Evolutionary conservation across 2,888 invertebrate genomes (phyloP).

Genomic region (Lagria hirta): DNA sequence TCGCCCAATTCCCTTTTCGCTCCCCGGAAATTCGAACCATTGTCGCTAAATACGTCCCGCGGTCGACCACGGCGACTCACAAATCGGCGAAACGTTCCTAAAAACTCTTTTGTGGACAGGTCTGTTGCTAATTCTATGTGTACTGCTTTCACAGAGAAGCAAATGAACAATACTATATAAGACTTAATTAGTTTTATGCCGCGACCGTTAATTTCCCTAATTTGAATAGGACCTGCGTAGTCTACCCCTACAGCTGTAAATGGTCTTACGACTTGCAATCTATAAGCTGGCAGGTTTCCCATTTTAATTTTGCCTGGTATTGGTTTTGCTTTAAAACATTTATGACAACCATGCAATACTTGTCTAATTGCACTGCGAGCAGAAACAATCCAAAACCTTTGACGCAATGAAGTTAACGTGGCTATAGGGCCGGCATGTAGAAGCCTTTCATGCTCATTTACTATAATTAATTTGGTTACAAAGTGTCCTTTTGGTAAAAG

Average conservation of each 20-base stretch:
- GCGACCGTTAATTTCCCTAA: conserved; percentile 18
- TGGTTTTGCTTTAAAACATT: conserved; percentile 7
- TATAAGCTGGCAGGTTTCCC: conserved; percentile 6
- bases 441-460: conserved; percentile 27
- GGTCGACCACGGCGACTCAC: conserved; percentile 33
- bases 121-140: conserved; percentile 35
- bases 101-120: background rate
- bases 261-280: conserved; percentile 5
- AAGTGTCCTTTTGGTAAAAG: conserved; percentile 33
- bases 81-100: conserved; percentile 30
- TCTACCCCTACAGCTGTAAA: conserved; percentile 12
- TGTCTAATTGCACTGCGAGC: conserved; percentile 10
- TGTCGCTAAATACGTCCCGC: conserved; percentile 22
- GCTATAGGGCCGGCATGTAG: conserved; percentile 36
- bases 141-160: conserved; percentile 31
- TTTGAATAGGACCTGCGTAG: conserved; percentile 20
- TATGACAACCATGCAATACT: conserved; percentile 18
- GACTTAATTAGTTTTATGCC: conserved; percentile 18
- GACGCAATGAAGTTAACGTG: conserved; percentile 25
- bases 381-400: conserved; percentile 24
- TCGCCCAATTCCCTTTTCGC: conserved; percentile 18
- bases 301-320: conserved; percentile 3
- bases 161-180: conserved; percentile 25
- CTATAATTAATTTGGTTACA: conserved; percentile 35
- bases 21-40: too few species aligned